Evolutionary conservation across 2,888 invertebrate genomes (phyloP).

Genomic region (Theretra japonica): DNA sequence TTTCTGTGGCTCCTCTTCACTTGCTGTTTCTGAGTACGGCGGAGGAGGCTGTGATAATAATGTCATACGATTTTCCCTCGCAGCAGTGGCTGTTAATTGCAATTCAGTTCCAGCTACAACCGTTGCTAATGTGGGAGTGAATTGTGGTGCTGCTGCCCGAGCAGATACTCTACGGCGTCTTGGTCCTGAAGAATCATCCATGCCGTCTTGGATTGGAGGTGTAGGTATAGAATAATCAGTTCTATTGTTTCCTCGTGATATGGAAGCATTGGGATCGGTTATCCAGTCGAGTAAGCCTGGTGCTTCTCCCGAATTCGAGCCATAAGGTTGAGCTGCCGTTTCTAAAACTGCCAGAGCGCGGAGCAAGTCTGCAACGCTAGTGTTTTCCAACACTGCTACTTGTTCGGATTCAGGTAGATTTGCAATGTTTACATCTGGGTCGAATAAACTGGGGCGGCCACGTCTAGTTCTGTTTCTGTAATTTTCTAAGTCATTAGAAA

Average conservation of each 20-base stretch:
- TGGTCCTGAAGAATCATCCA: conserved; percentile 65
- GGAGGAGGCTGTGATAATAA: conserved; percentile 79
- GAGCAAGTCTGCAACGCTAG: conserved; percentile 92
- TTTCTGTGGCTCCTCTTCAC: conserved; percentile 58
- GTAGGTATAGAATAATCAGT: conserved; percentile 66
- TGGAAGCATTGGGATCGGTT: conserved; percentile 53
- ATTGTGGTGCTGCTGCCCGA: conserved; percentile 73
- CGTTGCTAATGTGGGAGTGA: conserved; percentile 77
- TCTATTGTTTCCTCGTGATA: conserved; percentile 68
- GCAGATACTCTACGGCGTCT: conserved; percentile 74
- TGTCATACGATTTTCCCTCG: conserved; percentile 76
- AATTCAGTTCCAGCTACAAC: conserved; percentile 77
- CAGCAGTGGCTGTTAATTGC: conserved; percentile 73
- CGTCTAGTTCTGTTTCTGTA: conserved; percentile 72
- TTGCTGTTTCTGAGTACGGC: conserved; percentile 67
- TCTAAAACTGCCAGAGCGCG: conserved; percentile 90
- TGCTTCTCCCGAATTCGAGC: conserved; percentile 45
- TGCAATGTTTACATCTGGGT: conserved; percentile 73
- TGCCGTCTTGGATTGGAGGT: conserved; percentile 54
- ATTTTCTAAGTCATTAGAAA: conserved; percentile 67
- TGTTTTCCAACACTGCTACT: conserved; percentile 89
- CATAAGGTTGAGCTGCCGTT: conserved; percentile 59
- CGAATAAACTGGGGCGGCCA: conserved; percentile 77
- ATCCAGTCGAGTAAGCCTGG: conserved; percentile 63
- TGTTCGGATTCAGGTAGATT: conserved; percentile 75